These are phyloP conservation scores for Oceanodroma tethys DNA, from an alignment of 2,113 vertebrate species.

Conservation along the genomic window DNA sequence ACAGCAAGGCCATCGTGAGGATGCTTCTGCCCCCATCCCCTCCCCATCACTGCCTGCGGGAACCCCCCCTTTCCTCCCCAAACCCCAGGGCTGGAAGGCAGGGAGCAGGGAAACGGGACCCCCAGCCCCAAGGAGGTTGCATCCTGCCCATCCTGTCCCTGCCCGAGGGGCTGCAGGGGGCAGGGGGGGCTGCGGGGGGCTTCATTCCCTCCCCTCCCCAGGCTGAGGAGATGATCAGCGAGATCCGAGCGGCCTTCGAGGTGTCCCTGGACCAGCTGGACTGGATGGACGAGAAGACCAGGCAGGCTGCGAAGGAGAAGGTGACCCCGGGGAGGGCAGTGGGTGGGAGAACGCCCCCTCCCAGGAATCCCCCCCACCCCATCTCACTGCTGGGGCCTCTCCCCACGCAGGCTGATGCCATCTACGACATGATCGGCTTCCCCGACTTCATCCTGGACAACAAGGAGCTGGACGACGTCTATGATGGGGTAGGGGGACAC, in stretches of 20 bases:
- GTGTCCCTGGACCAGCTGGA: conserved; percentile 80
- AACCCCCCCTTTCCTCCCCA: background rate
- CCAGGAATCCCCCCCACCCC: background rate
- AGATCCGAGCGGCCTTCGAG: conserved; percentile 91
- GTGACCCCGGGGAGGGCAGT: conserved; percentile 36
- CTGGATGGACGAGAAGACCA: conserved; percentile 94
- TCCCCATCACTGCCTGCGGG: accelerated
- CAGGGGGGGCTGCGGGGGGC: background rate
- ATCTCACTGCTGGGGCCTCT: background rate
- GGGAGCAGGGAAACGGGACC: background rate
- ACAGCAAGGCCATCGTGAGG: conserved; percentile 95
- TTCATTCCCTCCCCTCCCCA: conserved; percentile 38
- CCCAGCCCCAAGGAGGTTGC: accelerated
- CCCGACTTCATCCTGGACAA: conserved; percentile 95
- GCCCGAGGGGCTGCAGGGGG: accelerated
- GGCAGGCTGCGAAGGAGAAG: conserved; percentile 92
- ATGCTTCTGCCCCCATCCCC: background rate
- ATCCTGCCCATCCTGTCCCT: background rate
- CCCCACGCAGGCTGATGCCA: conserved; percentile 84
- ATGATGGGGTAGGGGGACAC: conserved; percentile 84
- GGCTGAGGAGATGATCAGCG: conserved; percentile 95
- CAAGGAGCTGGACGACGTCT: conserved; percentile 95
- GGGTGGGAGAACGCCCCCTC: background rate
- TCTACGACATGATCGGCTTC: conserved; percentile 98
- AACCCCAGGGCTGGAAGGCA: background rate